Evolutionary conservation across 2,797 vertebrate genomes (phyloP).

Genomic region (Fringilla coelebs): DNA sequence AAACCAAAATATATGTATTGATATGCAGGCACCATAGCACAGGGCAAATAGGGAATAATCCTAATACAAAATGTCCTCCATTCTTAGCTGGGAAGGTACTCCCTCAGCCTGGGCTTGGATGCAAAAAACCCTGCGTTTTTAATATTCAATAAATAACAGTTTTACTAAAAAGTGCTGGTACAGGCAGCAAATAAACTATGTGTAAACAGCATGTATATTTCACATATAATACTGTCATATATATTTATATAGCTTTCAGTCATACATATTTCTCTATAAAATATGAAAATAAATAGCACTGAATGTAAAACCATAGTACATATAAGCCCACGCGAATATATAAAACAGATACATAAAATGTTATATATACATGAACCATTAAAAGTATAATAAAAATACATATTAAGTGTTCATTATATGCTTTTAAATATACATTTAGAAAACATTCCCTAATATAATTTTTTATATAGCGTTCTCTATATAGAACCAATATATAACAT

Average conservation of each 20-base stretch:
- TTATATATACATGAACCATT: neutral
- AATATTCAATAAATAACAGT: fast-evolving
- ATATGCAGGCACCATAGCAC: fast-evolving
- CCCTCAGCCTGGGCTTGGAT: neutral
- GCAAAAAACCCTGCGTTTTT: fast-evolving
- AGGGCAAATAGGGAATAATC: neutral
- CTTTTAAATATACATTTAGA: neutral
- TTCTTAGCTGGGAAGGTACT: neutral
- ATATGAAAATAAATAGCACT: neutral
- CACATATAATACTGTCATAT: neutral
- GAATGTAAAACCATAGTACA: neutral
- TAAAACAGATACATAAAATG: neutral
- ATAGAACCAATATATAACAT: neutral
- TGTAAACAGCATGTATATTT: neutral
- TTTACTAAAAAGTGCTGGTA: neutral
- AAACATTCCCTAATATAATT: neutral
- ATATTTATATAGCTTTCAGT: neutral
- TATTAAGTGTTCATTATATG: neutral
- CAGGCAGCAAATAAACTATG: neutral
- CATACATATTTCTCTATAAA: neutral
- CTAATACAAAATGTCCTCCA: fast-evolving
- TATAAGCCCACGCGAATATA: neutral
- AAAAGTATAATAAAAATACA: neutral
- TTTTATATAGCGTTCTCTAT: neutral
- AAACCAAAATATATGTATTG: neutral